A percentile compares a stretch with the other conserved stretches of the same genome.
phyloP scores from a whole-genome alignment of 2,797 vertebrate genomes.

The Sebastes vulpes region DNA sequence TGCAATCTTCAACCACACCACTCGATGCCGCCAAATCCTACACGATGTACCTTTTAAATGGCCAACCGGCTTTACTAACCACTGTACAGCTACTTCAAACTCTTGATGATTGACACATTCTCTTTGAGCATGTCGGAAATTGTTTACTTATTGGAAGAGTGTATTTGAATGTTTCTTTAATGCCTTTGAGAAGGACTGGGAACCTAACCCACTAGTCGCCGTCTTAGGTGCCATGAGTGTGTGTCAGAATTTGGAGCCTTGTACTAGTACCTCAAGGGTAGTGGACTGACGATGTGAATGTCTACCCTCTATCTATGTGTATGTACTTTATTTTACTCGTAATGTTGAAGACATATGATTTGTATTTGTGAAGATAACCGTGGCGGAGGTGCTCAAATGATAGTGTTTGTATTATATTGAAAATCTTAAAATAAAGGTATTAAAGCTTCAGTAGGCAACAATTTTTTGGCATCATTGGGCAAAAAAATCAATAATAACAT shows the following conservation, averaged over 20 bases:
- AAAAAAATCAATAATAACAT: no score
- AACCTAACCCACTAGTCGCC: not conserved
- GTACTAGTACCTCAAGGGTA: no score
- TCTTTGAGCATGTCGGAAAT: not conserved
- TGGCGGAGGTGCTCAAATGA: not conserved
- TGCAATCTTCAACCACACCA: not conserved
- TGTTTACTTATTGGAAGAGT: not conserved
- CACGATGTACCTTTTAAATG: not conserved
- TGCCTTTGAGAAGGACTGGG: not conserved
- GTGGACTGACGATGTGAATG: no score
- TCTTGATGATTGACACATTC: not conserved
- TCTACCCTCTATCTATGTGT: not conserved
- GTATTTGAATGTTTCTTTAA: not conserved
- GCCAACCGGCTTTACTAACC: not conserved
- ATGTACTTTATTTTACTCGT: not conserved
- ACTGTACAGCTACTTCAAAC: not conserved
- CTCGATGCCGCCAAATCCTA: not conserved
- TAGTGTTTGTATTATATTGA: not conserved
- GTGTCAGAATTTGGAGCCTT: not conserved
- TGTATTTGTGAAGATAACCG: not conserved
- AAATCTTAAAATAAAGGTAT: no score
- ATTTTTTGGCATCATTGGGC: no score
- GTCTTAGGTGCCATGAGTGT: not conserved
- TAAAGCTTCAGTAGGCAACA: no score
- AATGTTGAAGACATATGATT: not conserved